phyloP scores from a whole-genome alignment of 2,797 vertebrate species.

The Dermochelys coriacea region DNA sequence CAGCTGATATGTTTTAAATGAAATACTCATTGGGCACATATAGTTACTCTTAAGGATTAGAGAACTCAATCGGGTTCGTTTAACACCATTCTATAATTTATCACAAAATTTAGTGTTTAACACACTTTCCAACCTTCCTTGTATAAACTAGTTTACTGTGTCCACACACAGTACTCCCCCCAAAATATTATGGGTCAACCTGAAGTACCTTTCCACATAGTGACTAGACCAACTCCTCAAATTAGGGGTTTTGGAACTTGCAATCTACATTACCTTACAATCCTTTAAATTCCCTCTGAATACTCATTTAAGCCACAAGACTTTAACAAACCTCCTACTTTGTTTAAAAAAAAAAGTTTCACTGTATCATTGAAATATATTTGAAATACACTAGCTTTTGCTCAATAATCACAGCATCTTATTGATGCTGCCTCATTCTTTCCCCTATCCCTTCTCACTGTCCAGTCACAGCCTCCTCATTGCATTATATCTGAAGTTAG shows the following conservation, averaged over 20 bases:
- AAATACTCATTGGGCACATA: not conserved
- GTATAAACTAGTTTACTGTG: not conserved
- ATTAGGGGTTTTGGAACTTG: not conserved
- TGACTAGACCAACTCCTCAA: not conserved
- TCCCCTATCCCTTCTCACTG: not conserved
- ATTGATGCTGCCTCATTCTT: not conserved
- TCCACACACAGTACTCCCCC: not conserved
- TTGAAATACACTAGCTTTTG: not conserved
- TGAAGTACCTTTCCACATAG: not conserved
- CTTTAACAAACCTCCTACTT: not conserved
- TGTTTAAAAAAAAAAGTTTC: too few relatives aligned
- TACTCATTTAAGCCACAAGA: not conserved
- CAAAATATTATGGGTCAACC: not conserved
- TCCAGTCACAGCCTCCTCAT: not conserved
- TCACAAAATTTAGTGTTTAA: not conserved
- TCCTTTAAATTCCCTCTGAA: not conserved
- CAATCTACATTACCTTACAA: not conserved
- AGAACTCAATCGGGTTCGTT: not conserved
- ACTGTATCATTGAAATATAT: not conserved
- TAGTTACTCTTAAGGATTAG: not conserved
- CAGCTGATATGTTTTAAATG: not conserved
- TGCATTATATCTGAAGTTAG: not conserved
- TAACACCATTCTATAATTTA: not conserved
- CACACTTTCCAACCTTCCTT: not conserved
- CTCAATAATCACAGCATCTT: not conserved